A percentile compares a stretch with the other conserved stretches of the same genome.
Evolutionary conservation across 2,888 invertebrate species (phyloP).

Genomic region (Drosophila limbata): DNA sequence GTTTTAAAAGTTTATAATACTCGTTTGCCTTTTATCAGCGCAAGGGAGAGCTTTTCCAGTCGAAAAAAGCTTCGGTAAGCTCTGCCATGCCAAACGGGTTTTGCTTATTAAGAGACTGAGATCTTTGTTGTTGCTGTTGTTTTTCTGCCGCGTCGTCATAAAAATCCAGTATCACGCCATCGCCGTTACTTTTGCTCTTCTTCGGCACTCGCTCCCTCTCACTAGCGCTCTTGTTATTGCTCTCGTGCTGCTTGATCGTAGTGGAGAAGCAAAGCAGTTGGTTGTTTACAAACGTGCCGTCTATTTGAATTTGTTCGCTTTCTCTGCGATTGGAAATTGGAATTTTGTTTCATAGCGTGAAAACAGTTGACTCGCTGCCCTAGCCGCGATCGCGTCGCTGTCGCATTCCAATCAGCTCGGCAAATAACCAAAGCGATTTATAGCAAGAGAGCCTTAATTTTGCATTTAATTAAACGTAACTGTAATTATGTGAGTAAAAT

Average conservation of each 20-base stretch:
- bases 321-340: constrained; percentile 78
- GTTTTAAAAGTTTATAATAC: constrained; percentile 17
- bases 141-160: constrained; percentile 46
- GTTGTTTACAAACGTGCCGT: constrained; percentile 67
- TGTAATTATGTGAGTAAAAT: constrained; percentile 45
- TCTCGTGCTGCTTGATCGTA: constrained; percentile 33
- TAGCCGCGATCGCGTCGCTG: constrained; percentile 57
- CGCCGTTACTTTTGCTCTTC: constrained; percentile 66
- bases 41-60: constrained; percentile 70
- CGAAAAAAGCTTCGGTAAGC: constrained; percentile 43
- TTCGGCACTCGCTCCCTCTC: constrained; percentile 27
- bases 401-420: constrained; percentile 51
- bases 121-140: constrained; percentile 39
- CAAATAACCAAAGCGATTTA: constrained; percentile 16
- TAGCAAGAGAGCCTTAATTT: constrained; percentile 13
- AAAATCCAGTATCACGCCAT: constrained; percentile 64
- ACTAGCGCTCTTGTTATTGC: constrained; percentile 19
- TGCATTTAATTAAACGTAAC: constrained; percentile 34
- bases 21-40: constrained; percentile 5
- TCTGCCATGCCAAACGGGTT: constrained; percentile 58
- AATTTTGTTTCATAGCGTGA: constrained; percentile 50
- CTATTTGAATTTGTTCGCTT: constrained; percentile 57
- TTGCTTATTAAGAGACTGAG: constrained; percentile 48
- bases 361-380: constrained; percentile 68
- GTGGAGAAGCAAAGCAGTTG: constrained; percentile 25